phyloP scores from a whole-genome alignment of 2,888 invertebrate genomes.

The Ophioninae sp. region DNA sequence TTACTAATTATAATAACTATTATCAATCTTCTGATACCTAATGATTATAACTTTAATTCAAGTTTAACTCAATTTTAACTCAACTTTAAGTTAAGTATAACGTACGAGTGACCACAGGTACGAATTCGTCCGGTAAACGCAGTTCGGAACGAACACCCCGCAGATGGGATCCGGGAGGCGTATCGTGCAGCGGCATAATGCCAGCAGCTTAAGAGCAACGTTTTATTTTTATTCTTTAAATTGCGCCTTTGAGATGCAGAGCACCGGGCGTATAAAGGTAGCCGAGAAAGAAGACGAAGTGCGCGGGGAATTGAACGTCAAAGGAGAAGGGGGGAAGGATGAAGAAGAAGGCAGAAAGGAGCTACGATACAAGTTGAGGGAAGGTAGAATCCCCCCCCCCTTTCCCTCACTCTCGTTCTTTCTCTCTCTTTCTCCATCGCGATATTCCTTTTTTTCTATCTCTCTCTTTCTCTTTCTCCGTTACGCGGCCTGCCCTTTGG shows the following conservation, averaged over 20 bases:
- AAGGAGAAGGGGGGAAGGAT: slow-evolving; percentile 45
- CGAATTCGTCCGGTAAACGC: not conserved
- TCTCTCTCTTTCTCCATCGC: slow-evolving; percentile 55
- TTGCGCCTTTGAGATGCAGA: slow-evolving; percentile 80
- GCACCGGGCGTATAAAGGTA: slow-evolving; percentile 66
- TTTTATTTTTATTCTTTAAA: slow-evolving; percentile 66
- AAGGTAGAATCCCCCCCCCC: slow-evolving; percentile 15
- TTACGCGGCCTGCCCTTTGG: slow-evolving; percentile 68
- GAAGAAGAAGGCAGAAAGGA: slow-evolving; percentile 63
- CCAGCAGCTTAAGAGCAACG: slow-evolving; percentile 73
- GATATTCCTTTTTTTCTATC: slow-evolving; percentile 55
- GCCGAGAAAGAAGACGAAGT: slow-evolving; percentile 65
- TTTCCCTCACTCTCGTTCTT: slow-evolving; percentile 12
- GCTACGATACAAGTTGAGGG: slow-evolving; percentile 33
- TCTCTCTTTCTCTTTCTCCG: slow-evolving; percentile 56
- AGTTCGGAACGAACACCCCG: not conserved
- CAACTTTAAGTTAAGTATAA: not conserved
- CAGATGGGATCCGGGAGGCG: slow-evolving; percentile 14
- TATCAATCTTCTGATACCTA: no score
- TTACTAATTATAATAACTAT: no score
- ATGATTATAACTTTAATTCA: no score
- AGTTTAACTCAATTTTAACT: no score
- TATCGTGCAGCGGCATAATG: slow-evolving; percentile 68
- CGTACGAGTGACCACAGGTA: not conserved
- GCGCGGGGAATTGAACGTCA: slow-evolving; percentile 38